Percentiles rank a stretch among this genome's conserved stretches.
These are phyloP conservation scores for Opisthograptis luteolata DNA, from an alignment of 2,888 invertebrate species.

Conservation along the genomic window DNA sequence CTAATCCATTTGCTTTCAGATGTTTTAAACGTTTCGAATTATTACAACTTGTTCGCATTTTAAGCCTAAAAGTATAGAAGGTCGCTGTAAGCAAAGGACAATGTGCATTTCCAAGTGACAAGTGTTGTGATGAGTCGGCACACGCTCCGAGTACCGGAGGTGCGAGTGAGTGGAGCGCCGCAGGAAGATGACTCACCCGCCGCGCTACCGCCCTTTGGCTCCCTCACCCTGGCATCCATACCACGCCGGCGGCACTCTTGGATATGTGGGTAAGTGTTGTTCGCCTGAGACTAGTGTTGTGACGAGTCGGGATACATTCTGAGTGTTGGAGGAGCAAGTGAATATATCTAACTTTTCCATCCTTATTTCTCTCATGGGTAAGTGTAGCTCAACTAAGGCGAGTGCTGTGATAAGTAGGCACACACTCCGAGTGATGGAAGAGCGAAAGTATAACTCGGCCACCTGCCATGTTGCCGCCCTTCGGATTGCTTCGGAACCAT, in stretches of 20 bases:
- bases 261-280: conserved; percentile 89
- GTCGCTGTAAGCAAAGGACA: conserved; percentile 14
- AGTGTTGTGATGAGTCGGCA: conserved; percentile 84
- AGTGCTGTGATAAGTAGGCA: background rate
- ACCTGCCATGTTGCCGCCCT: no score
- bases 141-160: conserved; percentile 87
- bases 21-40: background rate
- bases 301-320: background rate
- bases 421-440: no score
- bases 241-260: conserved; percentile 89
- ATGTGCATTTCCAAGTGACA: conserved; percentile 35
- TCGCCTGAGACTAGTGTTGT: background rate
- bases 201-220: conserved; percentile 69
- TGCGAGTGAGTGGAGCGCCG: conserved; percentile 86
- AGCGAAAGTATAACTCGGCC: no score
- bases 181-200: conserved; percentile 72
- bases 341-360: no score
- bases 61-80: background rate
- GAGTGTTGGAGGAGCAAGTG: background rate
- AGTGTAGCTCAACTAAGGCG: no score
- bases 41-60: background rate
- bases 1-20: background rate
- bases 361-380: no score
- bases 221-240: conserved; percentile 80
- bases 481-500: no score